Evolutionary conservation across 2,797 vertebrate genomes (phyloP).

Genomic region (Poecilia wingei): DNA sequence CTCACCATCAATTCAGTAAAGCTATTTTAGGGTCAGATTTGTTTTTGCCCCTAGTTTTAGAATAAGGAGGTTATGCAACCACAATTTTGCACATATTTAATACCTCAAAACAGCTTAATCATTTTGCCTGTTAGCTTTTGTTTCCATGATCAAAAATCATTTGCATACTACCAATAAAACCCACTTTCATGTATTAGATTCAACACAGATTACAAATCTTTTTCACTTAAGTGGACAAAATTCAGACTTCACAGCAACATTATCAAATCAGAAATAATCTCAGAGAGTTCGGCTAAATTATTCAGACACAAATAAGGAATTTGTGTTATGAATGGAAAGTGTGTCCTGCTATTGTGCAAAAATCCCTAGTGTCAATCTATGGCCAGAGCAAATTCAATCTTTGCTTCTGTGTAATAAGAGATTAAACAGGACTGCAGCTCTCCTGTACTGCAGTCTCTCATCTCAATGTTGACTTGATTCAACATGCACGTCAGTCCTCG

Average conservation of each 20-base stretch:
- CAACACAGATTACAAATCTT: background rate
- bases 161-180: background rate
- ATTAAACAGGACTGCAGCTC: constrained; percentile 34
- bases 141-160: background rate
- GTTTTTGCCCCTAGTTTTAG: background rate
- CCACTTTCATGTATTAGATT: background rate
- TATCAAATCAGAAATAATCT: background rate
- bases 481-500: constrained; percentile 57
- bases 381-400: constrained; percentile 16
- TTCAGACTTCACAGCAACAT: background rate
- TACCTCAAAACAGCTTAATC: background rate
- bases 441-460: constrained; percentile 45
- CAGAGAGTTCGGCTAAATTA: constrained; percentile 5
- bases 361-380: constrained; percentile 19
- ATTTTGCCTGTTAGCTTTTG: background rate
- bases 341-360: constrained; percentile 15
- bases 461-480: constrained; percentile 64
- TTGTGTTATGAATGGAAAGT: constrained; percentile 10
- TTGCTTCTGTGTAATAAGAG: constrained; percentile 40
- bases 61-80: background rate
- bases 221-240: background rate
- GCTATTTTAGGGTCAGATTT: background rate
- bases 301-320: constrained; percentile 3
- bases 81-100: background rate
- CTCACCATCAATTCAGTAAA: background rate